Evolutionary conservation across 2,113 vertebrate genomes (phyloP), one percentile per base, ranked within the genome.

Genomic region (Regulus satrapa): DNA sequence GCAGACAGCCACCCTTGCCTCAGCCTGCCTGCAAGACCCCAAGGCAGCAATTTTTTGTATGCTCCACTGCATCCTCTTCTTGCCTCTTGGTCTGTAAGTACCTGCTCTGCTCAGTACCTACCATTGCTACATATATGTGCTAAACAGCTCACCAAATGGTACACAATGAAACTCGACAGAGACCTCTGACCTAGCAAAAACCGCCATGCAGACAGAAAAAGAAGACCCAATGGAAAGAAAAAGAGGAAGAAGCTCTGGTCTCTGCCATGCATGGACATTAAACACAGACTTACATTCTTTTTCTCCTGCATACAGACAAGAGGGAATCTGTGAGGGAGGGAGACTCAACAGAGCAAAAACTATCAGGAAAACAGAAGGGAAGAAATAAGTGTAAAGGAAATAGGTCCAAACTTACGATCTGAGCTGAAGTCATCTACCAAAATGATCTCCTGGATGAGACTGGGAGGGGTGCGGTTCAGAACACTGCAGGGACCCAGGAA

Each of bases 341-440:
- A 14, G 14, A 54, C 8, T 34, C 49, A 85, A 87, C 7, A 67
- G 32, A 83, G 32, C 19, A 72, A 94, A 83, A n/a, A n/a, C n/a
- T n/a, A n/a, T n/a, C n/a, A n/a, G 7, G 14, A 69, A 82, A 86
- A 46, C 9, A 63, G 31, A 45, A 56, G 29, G 24, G 9, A 89
- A 86, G 38, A 91, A 80, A 59, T 25, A 80, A 67, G 12, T 20
- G 19, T 46, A 61, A 69, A 28, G 51, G 28, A 88, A 86, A 49
- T 32, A 75, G 51, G 32, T 62, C 66, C 77, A 94, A 25, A 99
- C 99, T 99, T 97, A 99, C 99, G 95, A 91, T 99, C 99, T 5
- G 98, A 97, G 97, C 99, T 99, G 98, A 99, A 99, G 98, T 99
- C 99, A 79, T 99, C 99, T 59, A 99, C 99, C 88, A 99, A 97